phyloP scores from a whole-genome alignment of 2,113 vertebrate genomes.

The Poeciliopsis retropinna region DNA sequence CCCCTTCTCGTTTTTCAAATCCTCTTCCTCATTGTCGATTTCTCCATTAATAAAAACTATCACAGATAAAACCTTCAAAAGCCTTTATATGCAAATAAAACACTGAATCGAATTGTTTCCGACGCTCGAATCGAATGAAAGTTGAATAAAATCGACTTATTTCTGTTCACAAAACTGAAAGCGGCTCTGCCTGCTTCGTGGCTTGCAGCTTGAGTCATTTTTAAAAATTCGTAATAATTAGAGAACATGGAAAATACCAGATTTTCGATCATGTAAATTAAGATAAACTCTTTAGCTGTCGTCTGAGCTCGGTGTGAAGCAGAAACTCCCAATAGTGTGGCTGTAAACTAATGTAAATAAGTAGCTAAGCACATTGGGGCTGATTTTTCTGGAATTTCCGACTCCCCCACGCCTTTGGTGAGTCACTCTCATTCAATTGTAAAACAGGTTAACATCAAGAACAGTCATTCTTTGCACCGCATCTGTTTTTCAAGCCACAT shows the following conservation, averaged over 20 bases:
- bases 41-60: slow-evolving; percentile 69
- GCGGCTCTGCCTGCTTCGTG: slow-evolving; percentile 14
- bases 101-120: slow-evolving; percentile 66
- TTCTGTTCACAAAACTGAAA: slow-evolving; percentile 52
- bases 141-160: background rate
- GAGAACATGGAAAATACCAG: slow-evolving; percentile 35
- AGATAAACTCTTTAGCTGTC: slow-evolving; percentile 54
- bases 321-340: slow-evolving; percentile 25
- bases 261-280: slow-evolving; percentile 81
- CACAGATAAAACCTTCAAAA: slow-evolving; percentile 67
- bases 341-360: slow-evolving; percentile 64
- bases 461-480: slow-evolving; percentile 8
- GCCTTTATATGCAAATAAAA: slow-evolving; percentile 38
- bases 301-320: background rate
- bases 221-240: slow-evolving; percentile 86
- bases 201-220: slow-evolving; percentile 17
- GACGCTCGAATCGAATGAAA: slow-evolving; percentile 77
- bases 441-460: slow-evolving; percentile 41
- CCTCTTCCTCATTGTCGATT: slow-evolving; percentile 77
- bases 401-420: slow-evolving; percentile 79
- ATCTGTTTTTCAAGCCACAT: background rate
- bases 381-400: slow-evolving; percentile 73
- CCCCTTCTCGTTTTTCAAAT: slow-evolving; percentile 52
- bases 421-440: slow-evolving; percentile 72
- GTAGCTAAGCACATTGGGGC: slow-evolving; percentile 65